These are phyloP conservation scores for Ostrea edulis DNA, from an alignment of 1,140 invertebrate species.

Conservation along the genomic window DNA sequence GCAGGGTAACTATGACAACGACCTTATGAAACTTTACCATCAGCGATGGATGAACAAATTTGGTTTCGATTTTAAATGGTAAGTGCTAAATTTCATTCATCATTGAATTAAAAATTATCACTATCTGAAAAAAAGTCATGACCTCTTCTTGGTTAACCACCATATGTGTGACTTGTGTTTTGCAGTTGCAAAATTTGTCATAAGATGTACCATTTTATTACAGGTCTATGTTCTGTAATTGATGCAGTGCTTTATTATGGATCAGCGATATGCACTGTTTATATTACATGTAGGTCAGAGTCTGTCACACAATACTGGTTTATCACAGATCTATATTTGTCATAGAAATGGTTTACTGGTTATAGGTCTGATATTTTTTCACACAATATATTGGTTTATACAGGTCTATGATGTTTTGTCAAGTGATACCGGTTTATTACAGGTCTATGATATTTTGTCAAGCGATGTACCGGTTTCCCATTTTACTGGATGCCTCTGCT, in stretches of 20 bases:
- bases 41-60: conserved; percentile 72
- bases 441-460: conserved; percentile 75
- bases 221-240: not conserved
- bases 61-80: conserved; percentile 74
- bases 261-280: not conserved
- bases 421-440: not conserved
- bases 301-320: conserved; percentile 63
- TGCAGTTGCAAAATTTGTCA: conserved; percentile 61
- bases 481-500: conserved; percentile 73
- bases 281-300: conserved; percentile 69
- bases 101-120: conserved; percentile 67
- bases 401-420: too few species aligned
- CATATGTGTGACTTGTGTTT: too few species aligned
- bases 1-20: conserved; percentile 69
- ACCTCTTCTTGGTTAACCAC: too few species aligned
- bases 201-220: conserved; percentile 52
- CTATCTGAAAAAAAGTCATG: too few species aligned
- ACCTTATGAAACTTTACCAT: conserved; percentile 71
- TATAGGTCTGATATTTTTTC: conserved; percentile 48
- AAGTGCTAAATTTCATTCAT: not conserved
- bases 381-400: conserved; percentile 55
- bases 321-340: conserved; percentile 70
- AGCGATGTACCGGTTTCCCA: conserved; percentile 69
- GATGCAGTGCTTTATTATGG: not conserved
- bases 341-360: conserved; percentile 69